Percentiles rank a stretch among this genome's conserved stretches.
phyloP scores from a whole-genome alignment of 1,140 invertebrate species.

The Temnothorax longispinosus region DNA sequence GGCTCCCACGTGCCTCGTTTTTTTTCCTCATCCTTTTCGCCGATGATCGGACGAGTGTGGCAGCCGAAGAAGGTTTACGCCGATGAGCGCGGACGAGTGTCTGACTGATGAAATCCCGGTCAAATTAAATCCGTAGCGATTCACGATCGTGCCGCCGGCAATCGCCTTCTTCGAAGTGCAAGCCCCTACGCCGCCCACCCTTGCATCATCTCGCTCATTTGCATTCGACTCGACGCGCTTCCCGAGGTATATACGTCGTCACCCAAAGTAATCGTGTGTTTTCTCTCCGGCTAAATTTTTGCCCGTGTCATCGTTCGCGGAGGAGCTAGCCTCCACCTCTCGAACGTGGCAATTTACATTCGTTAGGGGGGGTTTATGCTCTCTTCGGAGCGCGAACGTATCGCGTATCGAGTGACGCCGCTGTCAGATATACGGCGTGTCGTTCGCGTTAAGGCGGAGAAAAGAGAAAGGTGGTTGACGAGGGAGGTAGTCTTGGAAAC shows the following conservation, averaged over 20 bases:
- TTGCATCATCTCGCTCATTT: slow-evolving; percentile 50
- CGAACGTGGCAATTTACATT: slow-evolving; percentile 53
- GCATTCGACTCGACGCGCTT: slow-evolving; percentile 27
- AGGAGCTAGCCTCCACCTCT: slow-evolving; percentile 27
- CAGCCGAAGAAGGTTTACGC: slow-evolving; percentile 37
- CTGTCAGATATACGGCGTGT: slow-evolving; percentile 70
- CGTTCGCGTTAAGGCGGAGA: slow-evolving; percentile 50
- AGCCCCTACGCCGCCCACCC: background rate
- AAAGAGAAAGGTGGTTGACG: slow-evolving; percentile 31
- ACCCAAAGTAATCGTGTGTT: slow-evolving; percentile 49
- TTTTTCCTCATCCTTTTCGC: slow-evolving; percentile 44
- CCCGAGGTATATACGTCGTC: slow-evolving; percentile 42
- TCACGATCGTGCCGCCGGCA: slow-evolving; percentile 15
- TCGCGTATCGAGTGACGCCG: slow-evolving; percentile 68
- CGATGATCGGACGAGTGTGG: background rate
- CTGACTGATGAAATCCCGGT: slow-evolving; percentile 61
- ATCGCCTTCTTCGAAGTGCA: slow-evolving; percentile 17
- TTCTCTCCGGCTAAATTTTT: slow-evolving; percentile 45
- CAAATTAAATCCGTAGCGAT: slow-evolving; percentile 73
- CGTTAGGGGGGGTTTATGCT: slow-evolving; percentile 45
- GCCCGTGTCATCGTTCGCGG: slow-evolving; percentile 21
- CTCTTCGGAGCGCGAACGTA: slow-evolving; percentile 52
- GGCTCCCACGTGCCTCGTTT: slow-evolving; percentile 53
- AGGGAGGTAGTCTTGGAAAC: slow-evolving; percentile 57
- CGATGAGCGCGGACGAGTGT: slow-evolving; percentile 55